Conservation (phyloP, 2,113 vertebrate genomes). For the Xerus inauris region DNA sequence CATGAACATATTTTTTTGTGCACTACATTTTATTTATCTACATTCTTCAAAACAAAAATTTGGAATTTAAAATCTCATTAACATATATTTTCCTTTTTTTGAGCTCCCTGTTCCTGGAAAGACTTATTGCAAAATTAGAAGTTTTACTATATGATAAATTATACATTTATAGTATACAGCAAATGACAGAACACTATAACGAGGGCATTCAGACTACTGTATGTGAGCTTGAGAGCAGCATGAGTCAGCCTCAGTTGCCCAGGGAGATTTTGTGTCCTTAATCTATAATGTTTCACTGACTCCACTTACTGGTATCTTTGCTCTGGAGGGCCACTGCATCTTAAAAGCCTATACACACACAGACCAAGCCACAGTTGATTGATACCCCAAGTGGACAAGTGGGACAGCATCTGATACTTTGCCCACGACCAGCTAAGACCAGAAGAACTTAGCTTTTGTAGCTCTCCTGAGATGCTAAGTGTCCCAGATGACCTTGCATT, state of each 20-base stretch:
- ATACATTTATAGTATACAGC: background rate
- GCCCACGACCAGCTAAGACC: background rate
- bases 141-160: background rate
- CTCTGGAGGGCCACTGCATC: background rate
- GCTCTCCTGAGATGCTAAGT: background rate
- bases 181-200: background rate
- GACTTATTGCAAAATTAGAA: background rate
- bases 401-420: background rate
- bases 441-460: background rate
- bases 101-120: background rate
- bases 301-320: background rate
- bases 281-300: background rate
- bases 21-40: background rate
- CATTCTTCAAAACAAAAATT: background rate
- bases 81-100: background rate
- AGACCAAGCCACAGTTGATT: background rate
- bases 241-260: background rate
- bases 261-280: background rate
- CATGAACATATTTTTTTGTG: background rate
- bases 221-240: background rate
- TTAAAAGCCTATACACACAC: background rate
- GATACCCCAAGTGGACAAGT: background rate
- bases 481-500: background rate
- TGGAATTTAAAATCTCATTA: background rate
- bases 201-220: background rate